phyloP scores from a whole-genome alignment of 2,888 invertebrate species.

The Imbricaverruca yamaguchii region DNA sequence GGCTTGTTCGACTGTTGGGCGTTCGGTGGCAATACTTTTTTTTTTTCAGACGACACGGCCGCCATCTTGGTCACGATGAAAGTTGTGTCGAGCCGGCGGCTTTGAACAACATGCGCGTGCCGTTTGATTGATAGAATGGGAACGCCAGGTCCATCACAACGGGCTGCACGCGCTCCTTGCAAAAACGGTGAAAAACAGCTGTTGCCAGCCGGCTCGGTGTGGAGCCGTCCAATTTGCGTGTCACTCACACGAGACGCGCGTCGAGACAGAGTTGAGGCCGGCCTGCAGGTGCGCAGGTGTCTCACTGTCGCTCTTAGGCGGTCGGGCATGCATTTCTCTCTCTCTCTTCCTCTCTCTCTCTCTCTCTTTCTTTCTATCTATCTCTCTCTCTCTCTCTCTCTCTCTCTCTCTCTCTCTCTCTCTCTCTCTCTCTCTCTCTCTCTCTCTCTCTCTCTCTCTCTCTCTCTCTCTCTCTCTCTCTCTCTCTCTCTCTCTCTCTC shows the following conservation, averaged over 20 bases:
- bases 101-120: not conserved
- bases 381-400: too few relatives aligned
- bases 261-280: not conserved
- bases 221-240: constrained; percentile 3
- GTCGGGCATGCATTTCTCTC: not conserved
- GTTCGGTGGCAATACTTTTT: too few relatives aligned
- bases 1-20: too few relatives aligned
- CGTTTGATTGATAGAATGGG: constrained; percentile 8
- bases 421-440: not conserved
- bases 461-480: not conserved
- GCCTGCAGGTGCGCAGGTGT: not conserved
- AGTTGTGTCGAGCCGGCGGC: not conserved
- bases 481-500: too few relatives aligned
- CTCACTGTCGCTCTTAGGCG: not conserved
- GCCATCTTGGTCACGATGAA: too few relatives aligned
- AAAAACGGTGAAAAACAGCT: not conserved
- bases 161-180: constrained; percentile 4
- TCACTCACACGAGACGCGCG: not conserved
- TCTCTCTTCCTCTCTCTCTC: not conserved
- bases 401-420: not conserved
- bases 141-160: not conserved
- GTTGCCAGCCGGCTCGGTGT: not conserved
- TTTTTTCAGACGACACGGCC: too few relatives aligned
- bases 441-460: not conserved
- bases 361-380: not conserved